Evolutionary conservation across 2,888 invertebrate species (phyloP).

Genomic region (Panorpa germanica): DNA sequence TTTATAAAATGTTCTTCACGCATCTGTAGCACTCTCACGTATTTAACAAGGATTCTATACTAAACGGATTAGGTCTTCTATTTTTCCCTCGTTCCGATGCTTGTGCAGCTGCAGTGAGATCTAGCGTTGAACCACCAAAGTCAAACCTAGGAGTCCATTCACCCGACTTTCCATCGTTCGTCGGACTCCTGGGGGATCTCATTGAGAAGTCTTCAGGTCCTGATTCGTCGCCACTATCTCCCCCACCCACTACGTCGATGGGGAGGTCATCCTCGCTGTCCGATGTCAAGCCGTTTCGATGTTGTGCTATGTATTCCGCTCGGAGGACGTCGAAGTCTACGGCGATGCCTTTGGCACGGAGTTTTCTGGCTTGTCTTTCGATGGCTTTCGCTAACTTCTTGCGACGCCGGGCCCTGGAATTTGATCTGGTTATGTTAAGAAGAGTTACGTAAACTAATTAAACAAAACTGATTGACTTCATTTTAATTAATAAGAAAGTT

Average conservation of each 20-base stretch:
- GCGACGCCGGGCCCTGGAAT: slow-evolving; percentile 61
- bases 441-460: too few relatives aligned
- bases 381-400: slow-evolving; percentile 84
- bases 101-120: slow-evolving; percentile 27
- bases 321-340: slow-evolving; percentile 73
- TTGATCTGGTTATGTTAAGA: too few relatives aligned
- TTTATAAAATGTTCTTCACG: too few relatives aligned
- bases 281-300: slow-evolving; percentile 39
- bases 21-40: too few relatives aligned
- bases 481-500: slow-evolving; percentile 8
- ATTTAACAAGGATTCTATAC: slow-evolving; percentile 73
- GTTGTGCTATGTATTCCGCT: slow-evolving; percentile 69
- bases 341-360: slow-evolving; percentile 77
- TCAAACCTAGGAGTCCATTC: slow-evolving; percentile 28
- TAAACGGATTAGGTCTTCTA: slow-evolving; percentile 56
- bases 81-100: slow-evolving; percentile 25
- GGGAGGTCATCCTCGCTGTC: slow-evolving; percentile 51
- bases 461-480: too few relatives aligned
- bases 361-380: slow-evolving; percentile 80
- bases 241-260: slow-evolving; percentile 72
- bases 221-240: slow-evolving; percentile 53
- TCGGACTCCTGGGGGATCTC: slow-evolving; percentile 26
- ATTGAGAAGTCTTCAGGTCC: slow-evolving; percentile 41
- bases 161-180: slow-evolving; percentile 24
- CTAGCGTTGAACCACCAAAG: slow-evolving; percentile 27